Evolutionary conservation across 1,140 invertebrate species (phyloP).

Genomic region (Harlomillsia oculata): DNA sequence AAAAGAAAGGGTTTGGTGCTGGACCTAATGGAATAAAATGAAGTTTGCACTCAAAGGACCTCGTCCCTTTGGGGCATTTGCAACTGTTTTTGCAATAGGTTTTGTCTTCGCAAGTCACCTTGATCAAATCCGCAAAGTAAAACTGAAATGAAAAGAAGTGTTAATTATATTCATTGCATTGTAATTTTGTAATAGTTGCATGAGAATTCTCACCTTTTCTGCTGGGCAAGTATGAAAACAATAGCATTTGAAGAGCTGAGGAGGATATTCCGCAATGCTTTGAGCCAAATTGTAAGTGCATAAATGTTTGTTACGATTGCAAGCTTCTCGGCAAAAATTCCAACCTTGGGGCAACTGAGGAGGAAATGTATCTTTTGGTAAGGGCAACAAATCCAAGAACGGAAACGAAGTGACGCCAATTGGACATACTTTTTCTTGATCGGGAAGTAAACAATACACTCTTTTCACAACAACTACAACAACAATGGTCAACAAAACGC

Average conservation of each 20-base stretch:
- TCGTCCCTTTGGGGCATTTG: not conserved
- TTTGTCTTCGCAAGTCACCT: not conserved
- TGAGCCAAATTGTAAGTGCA: constrained; percentile 3
- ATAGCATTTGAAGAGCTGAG: constrained; percentile 3
- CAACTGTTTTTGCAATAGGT: not conserved
- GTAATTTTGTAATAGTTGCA: not conserved
- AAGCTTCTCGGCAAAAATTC: not conserved
- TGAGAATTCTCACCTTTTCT: not conserved
- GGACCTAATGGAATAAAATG: not conserved
- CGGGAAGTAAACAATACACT: no score
- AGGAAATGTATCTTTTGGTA: not conserved
- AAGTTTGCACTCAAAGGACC: not conserved
- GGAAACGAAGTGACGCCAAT: not conserved
- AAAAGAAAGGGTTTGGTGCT: not conserved
- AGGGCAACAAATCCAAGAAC: not conserved
- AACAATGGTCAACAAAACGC: not conserved
- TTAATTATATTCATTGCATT: not conserved
- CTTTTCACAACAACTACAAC: not conserved
- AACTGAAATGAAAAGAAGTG: not conserved
- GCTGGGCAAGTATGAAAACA: not conserved
- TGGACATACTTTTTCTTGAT: not conserved
- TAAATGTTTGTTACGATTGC: not conserved
- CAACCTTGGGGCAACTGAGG: not conserved
- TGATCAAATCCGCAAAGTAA: not conserved
- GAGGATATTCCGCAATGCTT: not conserved